Base-by-base conservation (phyloP, 2,797 vertebrate genomes). In the Myotis vivesi region DNA sequence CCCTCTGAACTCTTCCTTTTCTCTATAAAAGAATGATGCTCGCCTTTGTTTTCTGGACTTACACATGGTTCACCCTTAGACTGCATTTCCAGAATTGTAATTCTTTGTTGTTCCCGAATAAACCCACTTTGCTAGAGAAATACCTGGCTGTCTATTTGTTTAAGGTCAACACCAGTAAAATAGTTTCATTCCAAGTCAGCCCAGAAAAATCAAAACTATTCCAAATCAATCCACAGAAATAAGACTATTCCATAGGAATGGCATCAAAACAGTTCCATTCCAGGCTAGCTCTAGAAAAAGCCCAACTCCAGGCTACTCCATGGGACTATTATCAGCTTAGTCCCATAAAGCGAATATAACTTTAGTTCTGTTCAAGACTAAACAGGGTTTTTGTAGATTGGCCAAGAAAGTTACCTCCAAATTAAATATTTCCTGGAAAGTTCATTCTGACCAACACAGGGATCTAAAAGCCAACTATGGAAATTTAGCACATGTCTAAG, bases 301-400 rank as follows among this genome's bases (percentile, higher is more conserved):
- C 15, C 41, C 12, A 62, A 25, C 53, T 81, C 51, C 22, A 59
- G 4, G 23, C 10, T 66, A 59, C 17, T 55, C 25, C 51, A 23
- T 76, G 59, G 44, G 53, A 41, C 44, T 55, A 30, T 7, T 13
- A 28, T 59, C 55, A 87, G 69, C 53, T 64, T 36, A 46, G 20
- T 76, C 2, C 25, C 30, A n/a, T n/a, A 62, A 16, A 93, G 44
- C 11, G 36, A 95, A 66, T n/a, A 84, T 30, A 53, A 72, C 49
- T 89, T 95, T 77, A 57, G 76, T 76, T 93, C 16, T 73, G 72
- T 41, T 90, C 84, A 95, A 13, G 46, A 46, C 59, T 59, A 68
- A 93, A 68, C 11, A 77, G 22, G 44, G 7, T 36, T 55, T 84
- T 41, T 51, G n/a, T 17, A 17, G 9, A 3, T 68, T 69, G 86